phyloP scores from a whole-genome alignment of 2,113 vertebrate species.

The Esox niger region DNA sequence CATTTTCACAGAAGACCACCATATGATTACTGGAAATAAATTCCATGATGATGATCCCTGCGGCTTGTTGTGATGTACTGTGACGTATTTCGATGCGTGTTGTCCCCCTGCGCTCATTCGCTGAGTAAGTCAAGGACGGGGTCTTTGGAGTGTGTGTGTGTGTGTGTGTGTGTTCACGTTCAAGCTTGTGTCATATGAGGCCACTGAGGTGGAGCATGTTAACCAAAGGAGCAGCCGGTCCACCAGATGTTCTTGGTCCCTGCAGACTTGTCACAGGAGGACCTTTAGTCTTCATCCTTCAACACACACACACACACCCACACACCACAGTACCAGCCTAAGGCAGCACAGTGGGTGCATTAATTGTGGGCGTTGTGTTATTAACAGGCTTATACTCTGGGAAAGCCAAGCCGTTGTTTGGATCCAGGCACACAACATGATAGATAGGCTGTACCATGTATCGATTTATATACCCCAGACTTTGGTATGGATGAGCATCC shows the following conservation, averaged over 20 bases:
- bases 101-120: no score
- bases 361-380: no score
- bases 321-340: neutral
- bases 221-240: constrained; percentile 75
- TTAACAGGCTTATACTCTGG: no score
- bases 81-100: constrained; percentile 13
- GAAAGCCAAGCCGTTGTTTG: no score
- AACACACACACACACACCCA: constrained; percentile 26
- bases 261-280: constrained; percentile 68
- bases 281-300: constrained; percentile 69
- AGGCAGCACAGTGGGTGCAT: no score
- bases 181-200: constrained; percentile 47
- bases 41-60: constrained; percentile 35
- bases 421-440: no score
- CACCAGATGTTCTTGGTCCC: constrained; percentile 75
- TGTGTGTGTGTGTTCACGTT: constrained; percentile 10
- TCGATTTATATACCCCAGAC: no score
- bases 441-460: no score
- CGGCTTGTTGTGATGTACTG: constrained; percentile 2
- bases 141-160: neutral
- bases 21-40: constrained; percentile 59
- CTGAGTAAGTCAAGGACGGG: no score
- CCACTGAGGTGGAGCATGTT: constrained; percentile 70
- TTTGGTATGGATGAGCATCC: no score
- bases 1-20: constrained; percentile 63